phyloP scores from a whole-genome alignment of 2,797 vertebrate genomes.

The Neostethus bicornis region DNA sequence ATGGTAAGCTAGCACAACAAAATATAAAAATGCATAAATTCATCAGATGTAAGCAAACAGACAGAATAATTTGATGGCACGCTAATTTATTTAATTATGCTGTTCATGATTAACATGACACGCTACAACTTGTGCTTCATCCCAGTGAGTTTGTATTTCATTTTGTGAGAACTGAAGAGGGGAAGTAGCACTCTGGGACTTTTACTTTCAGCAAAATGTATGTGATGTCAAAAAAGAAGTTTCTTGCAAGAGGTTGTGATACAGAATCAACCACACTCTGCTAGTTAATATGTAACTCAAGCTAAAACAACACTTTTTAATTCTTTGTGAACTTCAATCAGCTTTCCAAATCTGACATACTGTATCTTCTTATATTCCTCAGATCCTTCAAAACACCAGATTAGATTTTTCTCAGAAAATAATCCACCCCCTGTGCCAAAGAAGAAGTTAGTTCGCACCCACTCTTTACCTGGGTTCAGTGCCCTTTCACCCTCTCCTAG shows the following conservation, averaged over 20 bases:
- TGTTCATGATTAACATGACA: background rate
- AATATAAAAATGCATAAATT: background rate
- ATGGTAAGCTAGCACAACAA: constrained; percentile 49
- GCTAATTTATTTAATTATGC: background rate
- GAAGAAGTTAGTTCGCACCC: constrained; percentile 69
- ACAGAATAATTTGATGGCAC: background rate
- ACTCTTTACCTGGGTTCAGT: constrained; percentile 63
- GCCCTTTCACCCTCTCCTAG: constrained; percentile 5
- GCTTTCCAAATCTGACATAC: constrained; percentile 5
- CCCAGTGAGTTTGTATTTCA: constrained; percentile 44
- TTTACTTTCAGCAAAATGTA: constrained; percentile 25
- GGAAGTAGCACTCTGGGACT: constrained; percentile 64
- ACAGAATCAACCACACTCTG: too few relatives aligned
- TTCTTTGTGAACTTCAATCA: background rate
- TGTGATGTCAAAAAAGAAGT: background rate
- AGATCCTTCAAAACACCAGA: constrained; percentile 54
- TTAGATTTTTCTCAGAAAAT: constrained; percentile 72
- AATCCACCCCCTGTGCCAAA: constrained; percentile 77
- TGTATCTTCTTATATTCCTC: constrained; percentile 19
- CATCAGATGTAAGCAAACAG: background rate
- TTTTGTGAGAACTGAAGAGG: constrained; percentile 47
- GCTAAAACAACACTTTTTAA: background rate
- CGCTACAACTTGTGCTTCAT: background rate
- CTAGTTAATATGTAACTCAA: too few relatives aligned
- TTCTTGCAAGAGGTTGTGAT: constrained; percentile 3